phyloP scores from a whole-genome alignment of 2,113 vertebrate species.

The Vombatus ursinus region DNA sequence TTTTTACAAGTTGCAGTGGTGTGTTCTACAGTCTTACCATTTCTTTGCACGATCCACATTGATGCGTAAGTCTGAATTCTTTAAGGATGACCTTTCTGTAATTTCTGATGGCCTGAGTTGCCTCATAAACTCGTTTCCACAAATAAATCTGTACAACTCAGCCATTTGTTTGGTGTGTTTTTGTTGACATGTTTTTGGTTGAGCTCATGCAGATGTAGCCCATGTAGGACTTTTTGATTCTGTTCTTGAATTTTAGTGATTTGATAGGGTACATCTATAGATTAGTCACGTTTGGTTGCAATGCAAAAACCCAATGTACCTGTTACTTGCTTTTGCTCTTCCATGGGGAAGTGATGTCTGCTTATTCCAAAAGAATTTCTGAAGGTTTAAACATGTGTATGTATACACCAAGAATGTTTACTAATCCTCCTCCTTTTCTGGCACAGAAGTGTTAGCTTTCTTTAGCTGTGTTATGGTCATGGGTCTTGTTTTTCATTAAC shows the following conservation, averaged over 20 bases:
- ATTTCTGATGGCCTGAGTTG: not conserved
- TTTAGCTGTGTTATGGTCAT: not conserved
- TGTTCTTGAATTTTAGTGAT: not conserved
- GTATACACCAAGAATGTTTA: no score
- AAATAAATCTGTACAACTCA: not conserved
- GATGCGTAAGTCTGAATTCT: not conserved
- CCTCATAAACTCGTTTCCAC: not conserved
- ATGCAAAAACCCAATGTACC: not conserved
- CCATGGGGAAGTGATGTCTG: no score
- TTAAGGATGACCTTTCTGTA: not conserved
- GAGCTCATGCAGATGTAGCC: not conserved
- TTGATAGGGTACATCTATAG: not conserved
- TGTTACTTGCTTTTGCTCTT: not conserved
- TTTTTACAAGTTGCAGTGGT: no score
- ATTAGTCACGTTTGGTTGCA: not conserved
- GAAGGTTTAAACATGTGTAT: not conserved
- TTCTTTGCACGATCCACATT: not conserved
- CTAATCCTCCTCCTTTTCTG: not conserved
- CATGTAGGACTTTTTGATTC: no score
- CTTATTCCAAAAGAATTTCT: not conserved
- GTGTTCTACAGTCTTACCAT: no score
- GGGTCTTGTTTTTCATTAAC: not conserved
- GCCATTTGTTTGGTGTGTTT: not conserved
- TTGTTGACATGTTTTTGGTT: not conserved
- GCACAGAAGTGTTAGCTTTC: not conserved